Percentiles rank a stretch among this genome's conserved stretches.
These are phyloP conservation scores for Anoplius nigerrimus DNA, from an alignment of 2,888 invertebrate species.

Conservation along the genomic window DNA sequence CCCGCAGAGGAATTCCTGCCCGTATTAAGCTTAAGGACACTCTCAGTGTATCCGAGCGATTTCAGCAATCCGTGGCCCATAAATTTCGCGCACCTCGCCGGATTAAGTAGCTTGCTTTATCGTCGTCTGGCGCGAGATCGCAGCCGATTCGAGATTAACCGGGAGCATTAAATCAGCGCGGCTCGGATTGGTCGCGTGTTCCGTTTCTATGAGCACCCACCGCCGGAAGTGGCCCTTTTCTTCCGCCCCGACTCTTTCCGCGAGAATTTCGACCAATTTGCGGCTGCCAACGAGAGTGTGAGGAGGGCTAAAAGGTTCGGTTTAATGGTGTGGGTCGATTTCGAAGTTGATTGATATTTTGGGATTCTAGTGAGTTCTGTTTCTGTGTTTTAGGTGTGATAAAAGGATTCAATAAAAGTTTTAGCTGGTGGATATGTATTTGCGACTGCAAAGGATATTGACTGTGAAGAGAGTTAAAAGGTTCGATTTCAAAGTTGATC, in stretches of 20 bases:
- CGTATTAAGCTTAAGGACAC: slow-evolving; percentile 54
- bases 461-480: no score
- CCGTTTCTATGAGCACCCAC: slow-evolving; percentile 18
- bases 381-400: no score
- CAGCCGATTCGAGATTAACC: slow-evolving; percentile 52
- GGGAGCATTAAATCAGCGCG: slow-evolving; percentile 51
- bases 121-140: slow-evolving; percentile 48
- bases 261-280: background rate
- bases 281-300: background rate
- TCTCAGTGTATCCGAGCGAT: slow-evolving; percentile 42
- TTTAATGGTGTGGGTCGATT: no score
- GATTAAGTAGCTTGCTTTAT: slow-evolving; percentile 60
- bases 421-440: no score
- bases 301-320: background rate
- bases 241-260: no score
- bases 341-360: no score
- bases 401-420: no score
- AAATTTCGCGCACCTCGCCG: slow-evolving; percentile 51
- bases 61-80: slow-evolving; percentile 53
- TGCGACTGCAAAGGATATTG: no score
- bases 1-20: background rate
- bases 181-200: slow-evolving; percentile 40
- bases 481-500: no score
- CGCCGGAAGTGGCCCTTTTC: no score
- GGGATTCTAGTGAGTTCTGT: no score